These are phyloP conservation scores for Elegia similella DNA, from an alignment of 2,888 invertebrate genomes.

Conservation along the genomic window DNA sequence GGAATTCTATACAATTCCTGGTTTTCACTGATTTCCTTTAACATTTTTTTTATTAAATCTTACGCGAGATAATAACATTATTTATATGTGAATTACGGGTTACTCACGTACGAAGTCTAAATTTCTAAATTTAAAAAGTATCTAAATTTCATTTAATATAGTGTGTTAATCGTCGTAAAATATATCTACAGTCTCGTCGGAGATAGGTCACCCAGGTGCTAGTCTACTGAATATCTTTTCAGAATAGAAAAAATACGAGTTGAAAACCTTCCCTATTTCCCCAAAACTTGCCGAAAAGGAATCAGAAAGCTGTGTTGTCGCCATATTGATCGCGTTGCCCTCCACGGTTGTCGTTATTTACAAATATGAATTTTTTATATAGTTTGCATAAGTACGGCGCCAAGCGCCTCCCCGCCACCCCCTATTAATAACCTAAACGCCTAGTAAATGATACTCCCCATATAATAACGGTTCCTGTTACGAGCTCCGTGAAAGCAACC, in stretches of 20 bases:
- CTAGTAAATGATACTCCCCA: constrained; percentile 37
- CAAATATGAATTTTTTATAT: constrained; percentile 59
- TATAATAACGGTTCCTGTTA: constrained; percentile 33
- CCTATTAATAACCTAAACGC: constrained; percentile 57
- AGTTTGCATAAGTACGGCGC: constrained; percentile 55
- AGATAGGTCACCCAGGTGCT: too few relatives aligned
- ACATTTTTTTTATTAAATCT: too few relatives aligned
- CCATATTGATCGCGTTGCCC: constrained; percentile 40
- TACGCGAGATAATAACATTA: too few relatives aligned
- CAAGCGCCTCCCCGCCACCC: constrained; percentile 37
- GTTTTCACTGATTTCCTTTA: too few relatives aligned
- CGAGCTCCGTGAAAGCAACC: constrained; percentile 13
- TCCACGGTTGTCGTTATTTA: constrained; percentile 42
- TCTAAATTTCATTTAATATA: too few relatives aligned
- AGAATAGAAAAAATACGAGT: background rate
- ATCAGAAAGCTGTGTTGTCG: constrained; percentile 5
- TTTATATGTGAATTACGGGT: too few relatives aligned
- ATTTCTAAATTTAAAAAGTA: too few relatives aligned
- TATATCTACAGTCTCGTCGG: too few relatives aligned
- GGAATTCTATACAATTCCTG: too few relatives aligned
- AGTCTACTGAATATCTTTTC: too few relatives aligned
- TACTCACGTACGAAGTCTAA: too few relatives aligned
- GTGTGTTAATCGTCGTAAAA: too few relatives aligned
- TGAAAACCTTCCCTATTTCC: background rate
- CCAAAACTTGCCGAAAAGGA: background rate